phyloP scores from a whole-genome alignment of 2,888 invertebrate genomes.

The Archips xylosteana region DNA sequence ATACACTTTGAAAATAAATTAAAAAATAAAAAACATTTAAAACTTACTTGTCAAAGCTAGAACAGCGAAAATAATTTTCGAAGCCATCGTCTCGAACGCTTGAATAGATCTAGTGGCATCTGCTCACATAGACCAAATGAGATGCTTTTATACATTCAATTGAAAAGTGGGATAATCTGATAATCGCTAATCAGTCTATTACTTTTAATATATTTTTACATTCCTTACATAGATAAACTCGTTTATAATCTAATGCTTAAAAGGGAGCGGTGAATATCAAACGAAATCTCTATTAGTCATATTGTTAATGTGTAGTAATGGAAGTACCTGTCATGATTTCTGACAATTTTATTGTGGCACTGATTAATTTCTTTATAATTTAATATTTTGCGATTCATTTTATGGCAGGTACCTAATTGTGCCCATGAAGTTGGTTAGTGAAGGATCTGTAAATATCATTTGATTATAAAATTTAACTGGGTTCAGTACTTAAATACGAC shows the following conservation, averaged over 20 bases:
- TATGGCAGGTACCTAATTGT: too few species aligned
- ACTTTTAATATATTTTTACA: neutral
- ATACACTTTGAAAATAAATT: too few species aligned
- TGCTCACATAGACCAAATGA: neutral
- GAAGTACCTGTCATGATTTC: slow-evolving; percentile 11
- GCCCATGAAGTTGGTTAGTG: too few species aligned
- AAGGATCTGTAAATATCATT: too few species aligned
- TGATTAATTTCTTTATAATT: slow-evolving; percentile 16
- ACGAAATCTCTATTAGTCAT: slow-evolving; percentile 19
- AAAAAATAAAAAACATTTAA: too few species aligned
- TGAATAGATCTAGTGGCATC: neutral
- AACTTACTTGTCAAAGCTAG: slow-evolving; percentile 30
- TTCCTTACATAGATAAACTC: slow-evolving; percentile 15
- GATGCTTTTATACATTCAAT: slow-evolving; percentile 19
- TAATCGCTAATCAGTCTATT: slow-evolving; percentile 18
- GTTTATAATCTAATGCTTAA: slow-evolving; percentile 9
- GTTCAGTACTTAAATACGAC: too few species aligned
- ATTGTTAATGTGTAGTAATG: neutral
- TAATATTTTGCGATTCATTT: neutral
- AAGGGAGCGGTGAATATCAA: slow-evolving; percentile 28
- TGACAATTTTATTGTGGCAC: slow-evolving; percentile 10
- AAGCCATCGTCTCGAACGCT: slow-evolving; percentile 6
- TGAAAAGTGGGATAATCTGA: slow-evolving; percentile 16
- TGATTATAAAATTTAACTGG: too few species aligned
- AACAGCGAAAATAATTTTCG: neutral